Evolutionary conservation across 2,888 invertebrate genomes (phyloP).

Genomic region (Xestia c-nigrum): DNA sequence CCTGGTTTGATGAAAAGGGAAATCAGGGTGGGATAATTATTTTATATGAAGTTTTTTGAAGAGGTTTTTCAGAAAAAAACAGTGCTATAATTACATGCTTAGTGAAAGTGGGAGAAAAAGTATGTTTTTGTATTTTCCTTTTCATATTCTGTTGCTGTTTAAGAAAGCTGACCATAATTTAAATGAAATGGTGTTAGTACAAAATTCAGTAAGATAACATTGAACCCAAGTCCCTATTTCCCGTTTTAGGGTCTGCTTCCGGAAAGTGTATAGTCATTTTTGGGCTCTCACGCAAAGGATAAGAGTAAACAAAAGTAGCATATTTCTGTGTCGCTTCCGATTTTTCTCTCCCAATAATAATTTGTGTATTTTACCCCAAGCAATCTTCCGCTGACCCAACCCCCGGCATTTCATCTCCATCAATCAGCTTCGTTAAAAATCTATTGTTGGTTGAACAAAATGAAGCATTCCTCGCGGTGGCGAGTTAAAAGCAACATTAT

Average conservation of each 20-base stretch:
- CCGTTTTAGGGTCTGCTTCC: background rate
- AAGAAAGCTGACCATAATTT: background rate
- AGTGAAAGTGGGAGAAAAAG: background rate
- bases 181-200: background rate
- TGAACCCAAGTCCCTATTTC: background rate
- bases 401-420: slow-evolving; percentile 74
- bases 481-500: slow-evolving; percentile 80
- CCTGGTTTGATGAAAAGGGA: slow-evolving; percentile 33
- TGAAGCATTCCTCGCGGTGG: slow-evolving; percentile 71
- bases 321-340: slow-evolving; percentile 44
- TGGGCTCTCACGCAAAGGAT: slow-evolving; percentile 4
- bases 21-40: slow-evolving; percentile 21
- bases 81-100: background rate
- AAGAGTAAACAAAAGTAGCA: slow-evolving; percentile 56
- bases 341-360: slow-evolving; percentile 58
- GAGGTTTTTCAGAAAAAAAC: background rate
- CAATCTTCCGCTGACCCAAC: slow-evolving; percentile 53
- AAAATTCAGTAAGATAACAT: slow-evolving; percentile 12
- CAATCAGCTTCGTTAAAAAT: slow-evolving; percentile 77
- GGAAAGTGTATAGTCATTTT: slow-evolving; percentile 32
- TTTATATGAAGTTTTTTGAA: slow-evolving; percentile 1
- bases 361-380: slow-evolving; percentile 54
- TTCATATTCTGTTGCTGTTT: background rate
- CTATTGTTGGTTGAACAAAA: slow-evolving; percentile 81
- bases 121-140: background rate